phyloP scores from a whole-genome alignment of 1,140 invertebrate species.

The Helicoverpa zea region DNA sequence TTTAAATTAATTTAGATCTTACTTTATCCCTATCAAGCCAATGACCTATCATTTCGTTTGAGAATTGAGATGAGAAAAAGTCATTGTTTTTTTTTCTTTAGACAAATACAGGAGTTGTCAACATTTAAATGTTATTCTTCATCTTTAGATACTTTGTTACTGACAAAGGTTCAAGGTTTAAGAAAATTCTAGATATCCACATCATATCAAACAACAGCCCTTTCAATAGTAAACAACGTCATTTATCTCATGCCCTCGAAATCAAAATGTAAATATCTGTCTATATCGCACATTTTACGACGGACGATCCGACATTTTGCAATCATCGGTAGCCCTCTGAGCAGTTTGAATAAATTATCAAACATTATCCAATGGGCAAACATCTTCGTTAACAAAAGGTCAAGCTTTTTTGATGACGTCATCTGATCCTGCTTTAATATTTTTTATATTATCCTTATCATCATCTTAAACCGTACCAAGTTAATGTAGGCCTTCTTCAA shows the following conservation, averaged over 20 bases:
- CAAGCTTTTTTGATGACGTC: neutral
- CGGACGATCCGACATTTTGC: conserved; percentile 9
- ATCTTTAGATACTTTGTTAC: too few species aligned
- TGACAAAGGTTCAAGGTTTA: too few species aligned
- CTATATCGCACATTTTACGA: conserved; percentile 26
- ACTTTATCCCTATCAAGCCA: too few species aligned
- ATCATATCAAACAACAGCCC: neutral
- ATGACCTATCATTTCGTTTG: too few species aligned
- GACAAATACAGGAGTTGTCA: too few species aligned
- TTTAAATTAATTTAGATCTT: too few species aligned
- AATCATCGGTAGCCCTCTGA: conserved; percentile 38
- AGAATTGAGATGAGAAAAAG: too few species aligned
- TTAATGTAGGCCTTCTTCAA: too few species aligned
- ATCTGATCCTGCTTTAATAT: neutral
- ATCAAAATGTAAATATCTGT: conserved; percentile 43
- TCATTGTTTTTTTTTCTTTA: too few species aligned
- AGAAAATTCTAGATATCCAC: neutral
- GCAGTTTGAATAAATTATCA: conserved; percentile 44
- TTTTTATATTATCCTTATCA: neutral
- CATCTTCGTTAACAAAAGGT: conserved; percentile 33
- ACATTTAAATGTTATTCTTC: too few species aligned
- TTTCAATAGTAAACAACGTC: neutral
- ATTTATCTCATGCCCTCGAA: conserved; percentile 19
- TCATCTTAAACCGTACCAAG: neutral
- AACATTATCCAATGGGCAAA: conserved; percentile 35